Evolutionary conservation across 2,888 invertebrate genomes (phyloP), one percentile per base, ranked within the genome.

Genomic region (Nebria brevicollis): DNA sequence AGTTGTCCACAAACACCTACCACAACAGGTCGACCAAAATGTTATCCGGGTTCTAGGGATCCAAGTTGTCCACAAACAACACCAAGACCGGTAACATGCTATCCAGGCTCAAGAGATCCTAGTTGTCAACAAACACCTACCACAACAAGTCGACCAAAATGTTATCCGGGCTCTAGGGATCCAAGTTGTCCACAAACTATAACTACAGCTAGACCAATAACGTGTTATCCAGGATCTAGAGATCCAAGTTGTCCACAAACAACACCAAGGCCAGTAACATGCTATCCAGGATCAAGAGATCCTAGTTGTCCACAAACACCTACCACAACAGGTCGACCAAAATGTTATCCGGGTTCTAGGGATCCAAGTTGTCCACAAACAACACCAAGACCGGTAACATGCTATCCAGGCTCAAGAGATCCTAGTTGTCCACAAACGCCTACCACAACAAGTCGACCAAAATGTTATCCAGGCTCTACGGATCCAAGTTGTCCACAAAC

Each of bases 21-120:
- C n/a, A n/a, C n/a, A n/a, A n/a, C n/a, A n/a, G n/a, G n/a, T n/a
- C n/a, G n/a, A n/a, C n/a, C n/a, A n/a, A n/a, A n/a, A n/a, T n/a
- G 89, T 75, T 89, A 85, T 74, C 89, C 88, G 3, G 89, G 88
- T 4, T 86, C 86, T 8, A 77, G 72, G 1, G 89, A 89, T 82
- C 87, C 87, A 1, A 84, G 87, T 20, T 89, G 88, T 76, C 87
- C 88, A 64, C 85, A 87, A 10, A 73, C 72, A 73, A 73, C 72
- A 73, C 13, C 25, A 10, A 66, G 72, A 6, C 82, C 83, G 42
- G 41, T 34, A 0, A 84, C 85, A 0, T 83, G 82, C 6, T 87
- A 86, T 74, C 87, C 85, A n/a, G 86, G 87, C 64, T 85, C 86
- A 2, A 83, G 65, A 2, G 84, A 85, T 82, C 85, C 84, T 1